Evolutionary conservation across 2,113 vertebrate species (phyloP).

Genomic region (Gadus chalcogrammus): DNA sequence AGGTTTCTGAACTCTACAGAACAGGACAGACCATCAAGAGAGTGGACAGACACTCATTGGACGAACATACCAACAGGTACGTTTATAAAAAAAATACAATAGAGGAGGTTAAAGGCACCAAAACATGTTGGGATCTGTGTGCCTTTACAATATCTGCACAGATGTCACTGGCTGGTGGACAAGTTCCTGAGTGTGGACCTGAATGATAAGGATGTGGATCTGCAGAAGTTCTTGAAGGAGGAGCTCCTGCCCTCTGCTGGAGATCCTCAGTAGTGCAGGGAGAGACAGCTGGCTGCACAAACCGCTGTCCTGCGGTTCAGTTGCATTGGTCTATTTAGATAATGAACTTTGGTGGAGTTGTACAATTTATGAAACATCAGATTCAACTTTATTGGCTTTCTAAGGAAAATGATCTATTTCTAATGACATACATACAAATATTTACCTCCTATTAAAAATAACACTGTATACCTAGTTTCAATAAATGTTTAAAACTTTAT

Average conservation of each 20-base stretch:
- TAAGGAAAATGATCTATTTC: too few species aligned
- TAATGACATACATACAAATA: neutral
- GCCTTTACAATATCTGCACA: constrained; percentile 44
- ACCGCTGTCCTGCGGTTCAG: neutral
- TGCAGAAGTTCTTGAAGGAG: constrained; percentile 79
- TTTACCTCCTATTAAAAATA: too few species aligned
- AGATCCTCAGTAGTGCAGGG: constrained; percentile 53
- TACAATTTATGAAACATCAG: too few species aligned
- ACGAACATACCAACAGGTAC: constrained; percentile 64
- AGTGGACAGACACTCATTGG: constrained; percentile 49
- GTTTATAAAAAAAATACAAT: constrained; percentile 7
- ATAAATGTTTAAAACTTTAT: too few species aligned
- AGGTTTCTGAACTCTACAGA: constrained; percentile 83
- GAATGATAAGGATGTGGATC: constrained; percentile 78
- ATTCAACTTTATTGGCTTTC: too few species aligned
- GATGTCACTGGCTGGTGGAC: constrained; percentile 81
- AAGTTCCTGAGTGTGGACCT: constrained; percentile 87
- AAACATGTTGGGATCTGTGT: neutral
- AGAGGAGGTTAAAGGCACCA: neutral
- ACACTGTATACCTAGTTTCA: too few species aligned
- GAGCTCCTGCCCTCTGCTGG: constrained; percentile 78
- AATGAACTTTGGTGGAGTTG: neutral
- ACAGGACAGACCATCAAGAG: constrained; percentile 78
- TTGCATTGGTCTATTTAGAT: neutral
- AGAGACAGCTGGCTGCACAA: neutral